Conservation (phyloP, 1,140 invertebrate genomes). For the Hirudo medicinalis region DNA sequence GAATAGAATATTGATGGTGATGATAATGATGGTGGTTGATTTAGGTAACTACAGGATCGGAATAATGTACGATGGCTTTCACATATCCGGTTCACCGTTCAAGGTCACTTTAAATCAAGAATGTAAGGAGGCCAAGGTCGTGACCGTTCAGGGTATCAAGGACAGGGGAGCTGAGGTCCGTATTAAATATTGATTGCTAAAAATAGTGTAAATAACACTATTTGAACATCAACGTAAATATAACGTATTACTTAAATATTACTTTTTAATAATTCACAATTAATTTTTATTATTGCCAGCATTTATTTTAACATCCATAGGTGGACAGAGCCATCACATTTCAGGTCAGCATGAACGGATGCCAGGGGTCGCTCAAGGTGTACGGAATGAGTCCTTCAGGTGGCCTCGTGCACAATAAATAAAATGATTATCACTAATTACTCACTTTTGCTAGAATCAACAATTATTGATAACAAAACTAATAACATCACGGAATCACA, state of each 20-base stretch:
- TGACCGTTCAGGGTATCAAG: constrained; percentile 53
- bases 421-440: too few relatives aligned
- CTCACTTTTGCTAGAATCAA: constrained; percentile 38
- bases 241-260: not conserved
- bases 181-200: not conserved
- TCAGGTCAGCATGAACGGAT: constrained; percentile 82
- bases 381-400: constrained; percentile 68
- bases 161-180: constrained; percentile 49
- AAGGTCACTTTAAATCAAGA: constrained; percentile 80
- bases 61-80: constrained; percentile 89
- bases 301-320: constrained; percentile 23
- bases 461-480: too few relatives aligned
- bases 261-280: not conserved
- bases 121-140: constrained; percentile 77
- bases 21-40: not conserved
- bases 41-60: constrained; percentile 75
- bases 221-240: too few relatives aligned
- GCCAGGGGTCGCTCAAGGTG: constrained; percentile 67
- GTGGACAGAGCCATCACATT: constrained; percentile 71
- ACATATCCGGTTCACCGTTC: constrained; percentile 92
- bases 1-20: not conserved
- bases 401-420: not conserved
- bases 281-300: not conserved
- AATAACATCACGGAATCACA: too few relatives aligned
- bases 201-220: not conserved